A percentile compares a stretch with the other conserved stretches of the same genome.
Evolutionary conservation across 2,888 invertebrate genomes (phyloP).

Genomic region (Pollenia angustigena): DNA sequence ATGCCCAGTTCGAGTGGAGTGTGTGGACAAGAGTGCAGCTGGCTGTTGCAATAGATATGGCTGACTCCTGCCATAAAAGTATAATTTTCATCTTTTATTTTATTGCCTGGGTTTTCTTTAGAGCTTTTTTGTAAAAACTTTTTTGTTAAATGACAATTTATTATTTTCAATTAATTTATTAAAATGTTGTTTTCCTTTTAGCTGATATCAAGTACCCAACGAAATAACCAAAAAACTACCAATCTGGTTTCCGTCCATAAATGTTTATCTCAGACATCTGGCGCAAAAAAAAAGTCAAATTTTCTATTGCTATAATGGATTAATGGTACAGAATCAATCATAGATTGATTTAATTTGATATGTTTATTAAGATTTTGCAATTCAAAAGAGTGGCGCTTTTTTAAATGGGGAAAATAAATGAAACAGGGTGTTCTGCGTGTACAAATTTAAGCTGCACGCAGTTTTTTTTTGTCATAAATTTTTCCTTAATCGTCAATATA

Average conservation of each 20-base stretch:
- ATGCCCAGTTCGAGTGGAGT: constrained; percentile 31
- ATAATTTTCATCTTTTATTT: constrained; percentile 55
- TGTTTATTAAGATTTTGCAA: constrained; percentile 41
- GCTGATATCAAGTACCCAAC: constrained; percentile 13
- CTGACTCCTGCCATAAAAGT: constrained; percentile 46
- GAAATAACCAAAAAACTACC: no score
- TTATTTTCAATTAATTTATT: constrained; percentile 69
- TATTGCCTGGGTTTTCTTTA: constrained; percentile 38
- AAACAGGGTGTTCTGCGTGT: no score
- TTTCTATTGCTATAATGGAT: constrained; percentile 30
- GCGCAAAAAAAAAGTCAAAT: constrained; percentile 35
- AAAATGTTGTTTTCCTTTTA: constrained; percentile 51
- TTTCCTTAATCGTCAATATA: no score
- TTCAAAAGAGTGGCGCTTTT: background rate
- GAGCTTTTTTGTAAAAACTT: background rate
- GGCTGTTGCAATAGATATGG: constrained; percentile 38
- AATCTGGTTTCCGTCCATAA: constrained; percentile 33
- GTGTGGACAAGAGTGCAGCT: constrained; percentile 42
- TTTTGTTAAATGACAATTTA: constrained; percentile 62
- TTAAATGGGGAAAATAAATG: constrained; percentile 7
- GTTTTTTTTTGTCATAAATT: no score
- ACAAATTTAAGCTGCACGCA: no score
- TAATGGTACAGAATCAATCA: constrained; percentile 50
- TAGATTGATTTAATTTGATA: constrained; percentile 32
- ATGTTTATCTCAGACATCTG: constrained; percentile 54